Evolutionary conservation across 2,797 vertebrate genomes (phyloP).

Genomic region (Pseudochirops cupreus): DNA sequence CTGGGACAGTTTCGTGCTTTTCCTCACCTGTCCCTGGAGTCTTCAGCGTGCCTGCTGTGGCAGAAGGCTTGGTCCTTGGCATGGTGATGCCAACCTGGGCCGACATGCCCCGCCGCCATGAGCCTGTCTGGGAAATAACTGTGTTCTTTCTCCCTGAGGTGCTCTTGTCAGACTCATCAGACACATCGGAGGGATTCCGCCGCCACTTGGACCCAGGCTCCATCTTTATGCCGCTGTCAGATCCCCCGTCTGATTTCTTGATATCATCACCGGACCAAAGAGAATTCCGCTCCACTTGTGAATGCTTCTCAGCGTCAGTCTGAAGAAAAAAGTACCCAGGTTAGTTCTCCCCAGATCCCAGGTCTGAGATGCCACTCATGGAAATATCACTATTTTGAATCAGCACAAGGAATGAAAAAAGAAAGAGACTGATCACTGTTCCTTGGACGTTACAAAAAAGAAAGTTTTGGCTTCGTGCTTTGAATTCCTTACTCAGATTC

Average conservation of each 20-base stretch:
- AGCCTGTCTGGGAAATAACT: slow-evolving; percentile 94
- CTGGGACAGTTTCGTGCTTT: background rate
- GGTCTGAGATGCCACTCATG: background rate
- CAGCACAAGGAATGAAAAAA: background rate
- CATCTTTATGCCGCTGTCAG: slow-evolving; percentile 93
- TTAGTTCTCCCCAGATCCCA: slow-evolving; percentile 31
- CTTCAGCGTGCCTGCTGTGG: slow-evolving; percentile 87
- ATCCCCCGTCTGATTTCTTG: slow-evolving; percentile 92
- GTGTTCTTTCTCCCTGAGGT: slow-evolving; percentile 91
- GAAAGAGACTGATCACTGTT: background rate
- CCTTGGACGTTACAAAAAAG: background rate
- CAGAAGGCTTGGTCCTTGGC: slow-evolving; percentile 92
- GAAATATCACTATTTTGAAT: background rate
- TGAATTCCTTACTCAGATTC: slow-evolving; percentile 39
- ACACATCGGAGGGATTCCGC: slow-evolving; percentile 94
- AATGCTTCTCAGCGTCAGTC: slow-evolving; percentile 96
- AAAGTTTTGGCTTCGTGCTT: slow-evolving; percentile 12
- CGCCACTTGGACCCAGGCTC: slow-evolving; percentile 93
- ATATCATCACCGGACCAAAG: slow-evolving; percentile 93
- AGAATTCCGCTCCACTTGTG: slow-evolving; percentile 88
- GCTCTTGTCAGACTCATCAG: slow-evolving; percentile 96
- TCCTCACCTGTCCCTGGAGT: slow-evolving; percentile 92
- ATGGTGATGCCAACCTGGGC: slow-evolving; percentile 96
- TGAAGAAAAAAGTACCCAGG: slow-evolving; percentile 79
- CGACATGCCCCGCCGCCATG: slow-evolving; percentile 97